These are phyloP conservation scores for Heterotis niloticus DNA, from an alignment of 2,113 vertebrate species.

Conservation along the genomic window DNA sequence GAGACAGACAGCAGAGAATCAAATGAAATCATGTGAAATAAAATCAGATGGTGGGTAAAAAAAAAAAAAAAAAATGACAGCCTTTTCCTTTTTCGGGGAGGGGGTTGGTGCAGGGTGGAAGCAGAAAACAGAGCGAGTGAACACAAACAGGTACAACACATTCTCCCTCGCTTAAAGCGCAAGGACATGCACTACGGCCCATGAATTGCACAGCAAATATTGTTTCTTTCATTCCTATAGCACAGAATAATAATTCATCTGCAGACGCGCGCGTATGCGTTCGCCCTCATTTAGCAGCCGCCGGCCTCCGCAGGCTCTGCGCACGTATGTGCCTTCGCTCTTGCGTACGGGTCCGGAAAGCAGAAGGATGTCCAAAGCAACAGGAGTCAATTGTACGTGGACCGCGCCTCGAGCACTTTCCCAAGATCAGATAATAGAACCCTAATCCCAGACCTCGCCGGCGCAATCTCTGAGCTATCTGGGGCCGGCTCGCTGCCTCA, in stretches of 20 bases:
- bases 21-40: conserved; percentile 42
- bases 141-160: conserved; percentile 43
- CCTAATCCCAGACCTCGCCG: not conserved
- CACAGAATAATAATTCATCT: not conserved
- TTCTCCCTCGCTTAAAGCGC: not conserved
- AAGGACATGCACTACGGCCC: not conserved
- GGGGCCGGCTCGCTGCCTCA: not conserved
- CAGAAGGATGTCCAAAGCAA: not conserved
- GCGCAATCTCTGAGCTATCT: not conserved
- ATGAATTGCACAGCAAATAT: not conserved
- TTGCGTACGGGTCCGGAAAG: too few relatives aligned
- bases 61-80: conserved; percentile 23
- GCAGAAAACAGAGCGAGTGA: conserved; percentile 33
- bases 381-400: not conserved
- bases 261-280: too few relatives aligned
- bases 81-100: conserved; percentile 26
- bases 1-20: conserved; percentile 40
- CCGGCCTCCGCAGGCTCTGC: too few relatives aligned
- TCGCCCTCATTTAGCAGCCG: not conserved
- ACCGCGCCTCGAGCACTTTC: not conserved
- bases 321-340: too few relatives aligned
- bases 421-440: not conserved
- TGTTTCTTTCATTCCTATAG: too few relatives aligned
- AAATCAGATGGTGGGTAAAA: conserved; percentile 33
- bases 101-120: conserved; percentile 5